Conservation (phyloP, 1,140 invertebrate genomes). For the Drosophila sucinea region DNA sequence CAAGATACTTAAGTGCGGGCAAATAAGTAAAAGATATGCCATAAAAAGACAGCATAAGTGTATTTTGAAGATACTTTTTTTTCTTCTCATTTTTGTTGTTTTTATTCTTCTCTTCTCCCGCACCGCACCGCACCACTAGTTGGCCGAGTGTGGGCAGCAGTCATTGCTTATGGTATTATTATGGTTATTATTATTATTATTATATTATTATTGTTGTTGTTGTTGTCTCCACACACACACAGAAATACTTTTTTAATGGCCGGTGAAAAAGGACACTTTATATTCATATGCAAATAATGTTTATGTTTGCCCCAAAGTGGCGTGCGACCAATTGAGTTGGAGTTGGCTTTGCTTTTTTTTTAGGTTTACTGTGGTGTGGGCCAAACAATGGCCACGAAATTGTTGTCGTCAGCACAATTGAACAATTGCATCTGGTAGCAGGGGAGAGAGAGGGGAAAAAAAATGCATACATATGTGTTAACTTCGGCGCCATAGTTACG, state of each 20-base stretch:
- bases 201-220: slow-evolving; percentile 45
- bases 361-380: background rate
- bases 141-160: slow-evolving; percentile 44
- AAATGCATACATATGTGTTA: background rate
- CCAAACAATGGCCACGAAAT: slow-evolving; percentile 8
- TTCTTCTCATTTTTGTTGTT: slow-evolving; percentile 22
- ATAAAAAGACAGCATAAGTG: slow-evolving; percentile 77
- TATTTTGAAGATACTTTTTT: slow-evolving; percentile 75
- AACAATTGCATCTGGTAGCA: slow-evolving; percentile 6
- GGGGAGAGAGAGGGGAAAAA: background rate
- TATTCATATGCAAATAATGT: slow-evolving; percentile 57
- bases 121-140: background rate
- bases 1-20: slow-evolving; percentile 68
- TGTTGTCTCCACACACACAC: slow-evolving; percentile 19
- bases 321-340: slow-evolving; percentile 55
- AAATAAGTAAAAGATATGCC: slow-evolving; percentile 78
- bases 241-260: slow-evolving; percentile 1
- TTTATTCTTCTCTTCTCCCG: slow-evolving; percentile 27
- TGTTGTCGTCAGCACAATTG: slow-evolving; percentile 10
- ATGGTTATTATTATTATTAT: slow-evolving; percentile 35
- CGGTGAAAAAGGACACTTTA: slow-evolving; percentile 54
- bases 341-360: slow-evolving; percentile 19
- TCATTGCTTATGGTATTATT: slow-evolving; percentile 36
- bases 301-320: slow-evolving; percentile 12
- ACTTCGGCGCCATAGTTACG: background rate